Base-by-base conservation (phyloP, 2,797 vertebrate genomes). In the Aldrovandia affinis region DNA sequence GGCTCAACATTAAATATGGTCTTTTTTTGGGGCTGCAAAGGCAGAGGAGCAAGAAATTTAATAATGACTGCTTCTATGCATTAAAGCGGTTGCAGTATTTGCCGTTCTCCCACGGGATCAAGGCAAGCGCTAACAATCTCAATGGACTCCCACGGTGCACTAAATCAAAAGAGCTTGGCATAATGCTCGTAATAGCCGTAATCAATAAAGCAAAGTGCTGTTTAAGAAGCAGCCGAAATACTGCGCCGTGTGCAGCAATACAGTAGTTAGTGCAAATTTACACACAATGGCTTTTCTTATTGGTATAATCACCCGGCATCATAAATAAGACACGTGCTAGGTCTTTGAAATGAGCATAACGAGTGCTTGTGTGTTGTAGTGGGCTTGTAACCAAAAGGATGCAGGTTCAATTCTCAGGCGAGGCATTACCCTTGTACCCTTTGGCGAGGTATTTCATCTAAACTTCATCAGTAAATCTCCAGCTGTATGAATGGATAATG, bases 111-210 rank as follows among this genome's bases (percentile, higher is more conserved):
- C 73, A 39, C 42, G 39, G 73, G 42, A 47, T 44, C 39, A 77
- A 77, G 33, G 73, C 42, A 47, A 47, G 47, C 10, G 73, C 73
- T 77, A 47, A 77, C 73, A 47, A 77, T 77, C 73, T 77, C 73
- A 47, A 22, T 77, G 73, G 73, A 22, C 22, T 77, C 73, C 73
- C 39, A 12, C 22, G n/a, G 42, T 47, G 73, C 73, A 20, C 73
- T 77, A n/a, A 42, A 77, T 42, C 70, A 42, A 44, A 75, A 75
- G 36, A 42, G 70, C 70, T 44, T 8, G 70, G 18, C 70, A 44
- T 25, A 25, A 4, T 75, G 39, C 42, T 47, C 22, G 25, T 47
- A 77, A 77, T 77, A 47, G 73, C 39, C 73, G n/a, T 47, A 47
- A 77, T 77, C 73, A 47, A 77, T 77, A 77, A 44, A 77, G 42